Conservation (phyloP, 2,888 invertebrate species). For the Sepiola atlantica region DNA sequence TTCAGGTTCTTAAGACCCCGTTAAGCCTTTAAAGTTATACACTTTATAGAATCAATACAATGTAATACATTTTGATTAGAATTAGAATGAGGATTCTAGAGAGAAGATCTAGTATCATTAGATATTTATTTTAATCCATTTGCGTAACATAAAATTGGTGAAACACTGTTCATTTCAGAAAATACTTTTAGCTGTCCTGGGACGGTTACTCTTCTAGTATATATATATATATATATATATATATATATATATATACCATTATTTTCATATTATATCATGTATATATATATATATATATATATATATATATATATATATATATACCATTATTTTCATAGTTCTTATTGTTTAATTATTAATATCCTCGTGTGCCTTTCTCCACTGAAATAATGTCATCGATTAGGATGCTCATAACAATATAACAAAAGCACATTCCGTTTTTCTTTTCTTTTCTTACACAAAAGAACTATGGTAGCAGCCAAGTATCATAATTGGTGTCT, state of each 20-base stretch:
- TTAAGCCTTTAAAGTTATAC: too few relatives aligned
- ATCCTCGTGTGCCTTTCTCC: background rate
- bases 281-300: constrained; percentile 2
- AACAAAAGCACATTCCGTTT: background rate
- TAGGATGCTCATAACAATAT: background rate
- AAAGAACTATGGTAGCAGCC: background rate
- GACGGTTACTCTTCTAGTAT: too few relatives aligned
- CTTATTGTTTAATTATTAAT: background rate
- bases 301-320: background rate
- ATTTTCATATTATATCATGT: background rate
- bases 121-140: too few relatives aligned
- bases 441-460: background rate
- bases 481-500: background rate
- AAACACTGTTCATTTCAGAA: too few relatives aligned
- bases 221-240: too few relatives aligned
- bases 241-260: background rate
- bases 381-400: background rate
- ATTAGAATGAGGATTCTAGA: too few relatives aligned
- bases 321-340: background rate
- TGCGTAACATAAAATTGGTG: too few relatives aligned
- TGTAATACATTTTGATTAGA: too few relatives aligned
- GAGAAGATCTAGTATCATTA: too few relatives aligned
- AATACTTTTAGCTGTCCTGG: too few relatives aligned
- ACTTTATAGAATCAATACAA: too few relatives aligned
- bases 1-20: too few relatives aligned